Evolutionary conservation across 2,797 vertebrate species (phyloP), one percentile per base, ranked within the genome.

Genomic region (Melanotaenia boesemani): DNA sequence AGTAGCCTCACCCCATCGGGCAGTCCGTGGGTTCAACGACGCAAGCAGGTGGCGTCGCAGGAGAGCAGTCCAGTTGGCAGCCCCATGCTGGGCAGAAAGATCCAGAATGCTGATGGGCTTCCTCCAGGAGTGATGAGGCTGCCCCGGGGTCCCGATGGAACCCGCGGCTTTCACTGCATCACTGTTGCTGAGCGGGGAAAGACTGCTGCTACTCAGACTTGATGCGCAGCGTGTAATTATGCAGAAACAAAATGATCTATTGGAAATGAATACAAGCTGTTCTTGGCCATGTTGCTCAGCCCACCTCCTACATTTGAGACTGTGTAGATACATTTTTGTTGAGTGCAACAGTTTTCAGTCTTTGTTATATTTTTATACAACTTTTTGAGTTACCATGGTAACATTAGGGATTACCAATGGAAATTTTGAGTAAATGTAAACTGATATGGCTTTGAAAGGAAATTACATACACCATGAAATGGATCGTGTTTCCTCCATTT

Each of bases 1-100:
- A 99, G 98, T 87, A 99, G 98, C 71, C 85, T 94, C 78, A 99
- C 98, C 0, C 98, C 98, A 2, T 98, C 95, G 0, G 95, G 96
- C 22, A 99, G 98, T 78, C 98, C 98, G 0, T 99, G 98, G 98
- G 97, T 98, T 1, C 98, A 96, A 80, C 94, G 98, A 18, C 94
- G 98, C 63, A 93, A 95, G 80, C 98, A 97, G 84, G 97, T 96
- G 79, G 94, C 95, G 0, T 95, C 95, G 0, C 96, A 95, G 86
- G 97, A 98, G 91, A 98, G 94, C 90, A 99, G 96, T 56, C 97
- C 97, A 0, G 88, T 94, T 0, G 95, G 95, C 1, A 99, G 97
- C 72, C 98, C 97, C 0, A 94, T 97, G 94, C 63, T 97, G 66
- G 94, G 92, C 7, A 85, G 94, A 62, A 99, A 96, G 94, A 96